Evolutionary conservation across 2,113 vertebrate species (phyloP).

Genomic region (Empidonax traillii): DNA sequence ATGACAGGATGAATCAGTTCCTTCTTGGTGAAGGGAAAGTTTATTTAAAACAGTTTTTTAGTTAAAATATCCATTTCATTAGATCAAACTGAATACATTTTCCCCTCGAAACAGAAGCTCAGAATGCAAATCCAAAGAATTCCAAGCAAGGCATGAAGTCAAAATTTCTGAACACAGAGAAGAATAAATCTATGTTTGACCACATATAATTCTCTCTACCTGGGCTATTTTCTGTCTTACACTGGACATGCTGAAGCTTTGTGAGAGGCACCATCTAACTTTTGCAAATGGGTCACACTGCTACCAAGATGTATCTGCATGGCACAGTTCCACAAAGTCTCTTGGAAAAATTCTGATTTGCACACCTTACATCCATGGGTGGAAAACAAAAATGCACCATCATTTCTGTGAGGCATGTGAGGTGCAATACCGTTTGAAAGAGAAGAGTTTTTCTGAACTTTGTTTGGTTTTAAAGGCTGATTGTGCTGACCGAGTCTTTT

Average conservation of each 20-base stretch:
- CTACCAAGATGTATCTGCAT: neutral
- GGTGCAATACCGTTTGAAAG: neutral
- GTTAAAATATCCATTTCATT: neutral
- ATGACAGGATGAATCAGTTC: neutral
- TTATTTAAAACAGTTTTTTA: neutral
- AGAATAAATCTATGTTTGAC: neutral
- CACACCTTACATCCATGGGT: neutral
- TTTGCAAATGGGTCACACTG: neutral
- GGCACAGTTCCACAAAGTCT: neutral
- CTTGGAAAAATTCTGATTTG: neutral
- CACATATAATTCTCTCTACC: neutral
- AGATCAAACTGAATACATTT: neutral
- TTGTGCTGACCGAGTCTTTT: neutral
- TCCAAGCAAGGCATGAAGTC: neutral
- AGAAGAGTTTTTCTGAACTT: neutral
- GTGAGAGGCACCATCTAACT: neutral
- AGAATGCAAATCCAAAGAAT: neutral
- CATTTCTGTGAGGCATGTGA: neutral
- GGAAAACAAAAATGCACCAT: neutral
- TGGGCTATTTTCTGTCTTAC: neutral
- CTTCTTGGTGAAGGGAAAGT: neutral
- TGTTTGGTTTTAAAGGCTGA: neutral
- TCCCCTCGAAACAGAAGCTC: rapidly evolving
- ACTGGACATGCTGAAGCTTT: neutral
- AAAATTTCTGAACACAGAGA: neutral